Evolutionary conservation across 2,888 invertebrate species (phyloP).

Genomic region (Limnephilus auricula): DNA sequence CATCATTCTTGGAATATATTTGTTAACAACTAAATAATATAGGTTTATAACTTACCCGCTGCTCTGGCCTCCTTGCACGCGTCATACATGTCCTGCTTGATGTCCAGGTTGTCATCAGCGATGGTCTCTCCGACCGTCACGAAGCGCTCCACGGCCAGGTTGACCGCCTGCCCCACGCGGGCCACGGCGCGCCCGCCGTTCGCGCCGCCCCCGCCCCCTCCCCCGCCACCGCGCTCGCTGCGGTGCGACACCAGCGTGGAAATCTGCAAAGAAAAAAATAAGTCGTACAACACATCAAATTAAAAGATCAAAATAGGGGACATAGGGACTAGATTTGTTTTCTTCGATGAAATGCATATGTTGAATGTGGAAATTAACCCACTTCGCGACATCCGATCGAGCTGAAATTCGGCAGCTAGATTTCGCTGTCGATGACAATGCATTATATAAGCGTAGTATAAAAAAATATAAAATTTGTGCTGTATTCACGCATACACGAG

Average conservation of each 20-base stretch:
- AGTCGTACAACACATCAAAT: not conserved
- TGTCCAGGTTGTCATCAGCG: slow-evolving; percentile 98
- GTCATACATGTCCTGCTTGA: slow-evolving; percentile 98
- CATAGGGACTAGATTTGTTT: too few relatives aligned
- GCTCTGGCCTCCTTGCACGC: slow-evolving; percentile 97
- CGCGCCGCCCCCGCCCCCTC: slow-evolving; percentile 81
- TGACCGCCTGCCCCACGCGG: slow-evolving; percentile 96
- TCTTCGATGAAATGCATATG: too few relatives aligned
- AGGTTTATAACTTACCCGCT: slow-evolving; percentile 84
- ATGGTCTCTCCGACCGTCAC: slow-evolving; percentile 99
- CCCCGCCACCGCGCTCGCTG: slow-evolving; percentile 81
- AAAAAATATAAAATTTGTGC: too few relatives aligned
- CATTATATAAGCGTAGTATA: too few relatives aligned
- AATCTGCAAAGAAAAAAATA: slow-evolving; percentile 79
- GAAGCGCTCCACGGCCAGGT: slow-evolving; percentile 97
- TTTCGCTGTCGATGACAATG: too few relatives aligned
- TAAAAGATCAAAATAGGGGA: too few relatives aligned
- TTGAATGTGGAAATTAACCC: too few relatives aligned
- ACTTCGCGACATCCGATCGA: too few relatives aligned
- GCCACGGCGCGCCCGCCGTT: slow-evolving; percentile 86
- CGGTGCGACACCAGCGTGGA: slow-evolving; percentile 93
- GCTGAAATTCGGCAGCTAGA: too few relatives aligned
- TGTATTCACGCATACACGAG: too few relatives aligned
- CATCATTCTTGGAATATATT: too few relatives aligned
- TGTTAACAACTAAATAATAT: not conserved